These are phyloP conservation scores for Archocentrus centrarchus DNA, from an alignment of 2,113 vertebrate species.

Conservation along the genomic window DNA sequence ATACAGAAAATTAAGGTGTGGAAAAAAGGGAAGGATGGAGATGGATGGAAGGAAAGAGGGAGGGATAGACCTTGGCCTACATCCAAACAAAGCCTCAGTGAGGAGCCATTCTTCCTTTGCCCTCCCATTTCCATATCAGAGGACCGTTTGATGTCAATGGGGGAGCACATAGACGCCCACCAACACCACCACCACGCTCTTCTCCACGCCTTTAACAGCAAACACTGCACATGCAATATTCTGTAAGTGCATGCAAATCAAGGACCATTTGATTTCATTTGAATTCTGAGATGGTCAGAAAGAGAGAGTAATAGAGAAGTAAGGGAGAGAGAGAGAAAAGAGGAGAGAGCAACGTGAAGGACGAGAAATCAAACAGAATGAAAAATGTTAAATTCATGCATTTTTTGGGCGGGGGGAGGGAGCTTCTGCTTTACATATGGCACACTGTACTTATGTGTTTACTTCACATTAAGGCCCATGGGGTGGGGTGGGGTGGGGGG, in stretches of 20 bases:
- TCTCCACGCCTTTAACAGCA: conserved; percentile 81
- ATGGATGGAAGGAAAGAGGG: conserved; percentile 51
- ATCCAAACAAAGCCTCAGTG: conserved; percentile 84
- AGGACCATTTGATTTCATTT: conserved; percentile 82
- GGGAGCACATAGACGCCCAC: conserved; percentile 77
- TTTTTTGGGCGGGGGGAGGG: conserved; percentile 4
- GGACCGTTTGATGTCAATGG: conserved; percentile 86
- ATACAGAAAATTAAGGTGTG: conserved; percentile 39
- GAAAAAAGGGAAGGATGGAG: conserved; percentile 31
- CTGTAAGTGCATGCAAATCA: conserved; percentile 87
- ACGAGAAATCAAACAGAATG: conserved; percentile 77
- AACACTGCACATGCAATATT: conserved; percentile 86
- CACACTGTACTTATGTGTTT: conserved; percentile 67
- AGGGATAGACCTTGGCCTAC: conserved; percentile 82
- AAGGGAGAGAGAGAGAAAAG: conserved; percentile 15
- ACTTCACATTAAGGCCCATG: conserved; percentile 48
- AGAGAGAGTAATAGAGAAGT: conserved; percentile 24
- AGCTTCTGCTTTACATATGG: conserved; percentile 73
- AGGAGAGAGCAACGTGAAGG: conserved; percentile 36
- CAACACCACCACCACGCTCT: conserved; percentile 61
- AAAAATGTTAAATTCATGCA: conserved; percentile 77
- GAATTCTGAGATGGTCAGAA: conserved; percentile 82
- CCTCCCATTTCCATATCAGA: conserved; percentile 87
- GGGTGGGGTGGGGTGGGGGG: background rate
- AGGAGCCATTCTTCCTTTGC: conserved; percentile 84